phyloP scores from a whole-genome alignment of 1,140 invertebrate genomes.

The Hestina assimilis region DNA sequence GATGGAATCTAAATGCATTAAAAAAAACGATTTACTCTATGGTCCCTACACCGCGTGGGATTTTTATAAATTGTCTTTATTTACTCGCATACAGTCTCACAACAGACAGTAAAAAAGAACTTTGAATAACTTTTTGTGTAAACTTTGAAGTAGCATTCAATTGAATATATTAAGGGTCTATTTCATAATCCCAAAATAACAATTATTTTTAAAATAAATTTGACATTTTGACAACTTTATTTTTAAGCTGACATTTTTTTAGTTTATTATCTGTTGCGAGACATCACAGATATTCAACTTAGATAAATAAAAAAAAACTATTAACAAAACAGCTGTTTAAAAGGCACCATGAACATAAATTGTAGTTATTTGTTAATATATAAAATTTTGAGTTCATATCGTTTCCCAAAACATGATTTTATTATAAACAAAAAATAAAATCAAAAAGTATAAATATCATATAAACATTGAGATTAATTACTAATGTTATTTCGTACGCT shows the following conservation, averaged over 20 bases:
- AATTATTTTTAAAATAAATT: no score
- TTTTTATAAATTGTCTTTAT: neutral
- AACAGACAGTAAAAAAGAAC: no score
- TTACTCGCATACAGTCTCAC: neutral
- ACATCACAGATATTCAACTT: no score
- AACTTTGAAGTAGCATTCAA: no score
- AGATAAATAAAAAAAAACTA: no score
- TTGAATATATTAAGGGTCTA: no score
- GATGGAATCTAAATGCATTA: slow-evolving; percentile 16
- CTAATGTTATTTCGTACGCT: neutral
- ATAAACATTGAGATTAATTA: slow-evolving; percentile 1
- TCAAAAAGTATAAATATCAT: neutral
- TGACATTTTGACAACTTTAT: no score
- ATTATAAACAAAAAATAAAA: neutral
- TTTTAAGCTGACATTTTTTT: no score
- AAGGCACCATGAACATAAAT: neutral
- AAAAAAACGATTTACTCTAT: slow-evolving; percentile 29
- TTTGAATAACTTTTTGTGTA: no score
- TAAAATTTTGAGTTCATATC: neutral
- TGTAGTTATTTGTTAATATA: neutral
- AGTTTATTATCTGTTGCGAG: no score
- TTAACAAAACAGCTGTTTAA: no score
- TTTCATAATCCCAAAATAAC: no score
- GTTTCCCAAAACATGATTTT: neutral
- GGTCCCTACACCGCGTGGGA: slow-evolving; percentile 33